phyloP scores from a whole-genome alignment of 2,113 vertebrate species.

The Rhineura floridana region DNA sequence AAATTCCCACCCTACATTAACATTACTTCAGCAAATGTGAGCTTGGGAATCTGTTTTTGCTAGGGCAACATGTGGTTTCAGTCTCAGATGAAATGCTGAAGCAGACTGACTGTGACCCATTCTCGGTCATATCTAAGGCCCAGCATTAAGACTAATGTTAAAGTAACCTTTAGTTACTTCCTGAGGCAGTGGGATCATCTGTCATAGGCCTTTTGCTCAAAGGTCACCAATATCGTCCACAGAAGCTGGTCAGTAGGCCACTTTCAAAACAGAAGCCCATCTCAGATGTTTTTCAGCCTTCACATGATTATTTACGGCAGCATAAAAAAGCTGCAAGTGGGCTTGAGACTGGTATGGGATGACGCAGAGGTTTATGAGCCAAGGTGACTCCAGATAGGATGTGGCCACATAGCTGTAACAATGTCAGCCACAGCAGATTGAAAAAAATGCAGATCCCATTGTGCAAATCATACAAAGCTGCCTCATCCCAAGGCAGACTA shows the following conservation, averaged over 20 bases:
- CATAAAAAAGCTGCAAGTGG: neutral
- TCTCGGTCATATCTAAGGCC: neutral
- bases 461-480: too few species aligned
- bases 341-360: neutral
- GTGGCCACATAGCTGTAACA: neutral
- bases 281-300: neutral
- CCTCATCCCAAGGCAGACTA: too few species aligned
- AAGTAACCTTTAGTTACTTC: neutral
- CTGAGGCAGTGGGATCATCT: neutral
- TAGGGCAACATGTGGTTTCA: neutral
- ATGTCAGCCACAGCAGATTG: too few species aligned
- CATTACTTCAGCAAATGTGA: neutral
- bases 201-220: neutral
- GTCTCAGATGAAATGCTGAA: neutral
- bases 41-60: neutral
- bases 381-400: neutral
- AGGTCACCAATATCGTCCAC: neutral
- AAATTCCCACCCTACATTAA: neutral
- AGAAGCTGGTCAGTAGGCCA: too few species aligned
- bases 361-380: neutral
- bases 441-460: too few species aligned
- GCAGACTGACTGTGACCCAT: neutral
- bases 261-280: neutral
- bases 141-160: neutral
- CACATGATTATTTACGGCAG: neutral